Percentiles rank a stretch among this genome's conserved stretches.
These are phyloP conservation scores for Hoplostethus atlanticus DNA, from an alignment of 2,797 vertebrate genomes.

Conservation along the genomic window DNA sequence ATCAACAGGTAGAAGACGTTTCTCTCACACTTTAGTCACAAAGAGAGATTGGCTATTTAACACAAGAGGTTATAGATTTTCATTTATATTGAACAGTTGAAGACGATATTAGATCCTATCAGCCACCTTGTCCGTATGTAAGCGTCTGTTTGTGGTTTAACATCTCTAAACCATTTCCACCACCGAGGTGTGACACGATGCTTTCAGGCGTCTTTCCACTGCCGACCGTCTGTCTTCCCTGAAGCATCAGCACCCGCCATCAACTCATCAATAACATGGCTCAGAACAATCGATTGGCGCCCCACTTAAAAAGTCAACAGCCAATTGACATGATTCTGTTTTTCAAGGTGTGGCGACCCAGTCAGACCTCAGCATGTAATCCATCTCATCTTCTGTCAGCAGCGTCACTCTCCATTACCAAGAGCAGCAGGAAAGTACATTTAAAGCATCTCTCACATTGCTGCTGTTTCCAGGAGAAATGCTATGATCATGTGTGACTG, in stretches of 20 bases:
- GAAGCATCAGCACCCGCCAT: neutral
- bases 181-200: conserved; percentile 15
- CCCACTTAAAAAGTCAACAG: conserved; percentile 47
- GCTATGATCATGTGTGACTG: too few species aligned
- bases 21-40: conserved; percentile 64
- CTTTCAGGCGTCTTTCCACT: neutral
- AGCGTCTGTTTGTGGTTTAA: too few species aligned
- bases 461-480: neutral
- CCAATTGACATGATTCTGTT: conserved; percentile 34
- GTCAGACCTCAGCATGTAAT: conserved; percentile 25
- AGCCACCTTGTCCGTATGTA: neutral
- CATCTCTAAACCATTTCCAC: neutral
- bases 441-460: conserved; percentile 25
- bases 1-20: conserved; percentile 68
- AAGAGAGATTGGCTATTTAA: conserved; percentile 62
- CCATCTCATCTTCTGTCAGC: conserved; percentile 29
- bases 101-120: conserved; percentile 14
- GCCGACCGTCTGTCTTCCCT: neutral
- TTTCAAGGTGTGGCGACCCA: conserved; percentile 31
- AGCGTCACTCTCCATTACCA: too few species aligned
- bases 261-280: conserved; percentile 38
- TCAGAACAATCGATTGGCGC: conserved; percentile 32
- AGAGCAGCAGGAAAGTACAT: conserved; percentile 9
- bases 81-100: neutral
- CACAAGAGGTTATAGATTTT: conserved; percentile 37